Base-by-base conservation (phyloP, 2,888 invertebrate species). In the Eupithecia exiguata region DNA sequence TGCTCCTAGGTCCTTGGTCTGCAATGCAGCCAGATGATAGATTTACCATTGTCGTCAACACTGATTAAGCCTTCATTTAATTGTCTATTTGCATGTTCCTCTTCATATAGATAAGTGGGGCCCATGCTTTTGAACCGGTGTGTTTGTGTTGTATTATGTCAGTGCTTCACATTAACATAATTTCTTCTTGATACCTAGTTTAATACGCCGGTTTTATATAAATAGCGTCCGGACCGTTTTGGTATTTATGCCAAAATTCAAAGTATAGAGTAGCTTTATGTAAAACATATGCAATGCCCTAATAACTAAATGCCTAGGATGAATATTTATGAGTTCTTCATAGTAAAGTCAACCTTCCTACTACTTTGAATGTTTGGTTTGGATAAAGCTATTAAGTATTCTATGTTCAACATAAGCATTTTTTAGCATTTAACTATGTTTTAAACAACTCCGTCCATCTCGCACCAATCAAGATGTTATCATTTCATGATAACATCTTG, bases 1-100 rank as follows among this genome's bases (percentile, higher is more conserved):
- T 83, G 84, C 74, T 77, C 79, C 66, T 69, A 61, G 35, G 38
- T 21, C 69, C 46, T 65, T 67, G 61, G 72, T 74, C 74, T 78
- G 77, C 73, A 74, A 30, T 74, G 67, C 74, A 75, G 69, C 40
- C 30, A 30, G 49, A 14, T 69, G 65, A 61, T 73, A 38, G 58
- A 68, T 38, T 21, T 38, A 10, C 63, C 40, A 35, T 67, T 63
- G 43, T 69, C 35, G 70, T 70, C 65, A 21, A 38, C 63, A 62
- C 63, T 71, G 68, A 75, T 72, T 69, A 71, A 62, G 38, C 68
- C 69, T 40, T 25, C 69, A 68, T 61, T 25, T 25, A 49, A 69
- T 68, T 77, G 70, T 71, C 25, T 75, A 74, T 67, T 71, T 75
- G 72, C 70, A 72, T 74, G 25, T 73, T 68, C 63, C 63, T 63